These are phyloP conservation scores for Diglossa cyanea DNA, from an alignment of 2,797 vertebrate species.

Conservation along the genomic window DNA sequence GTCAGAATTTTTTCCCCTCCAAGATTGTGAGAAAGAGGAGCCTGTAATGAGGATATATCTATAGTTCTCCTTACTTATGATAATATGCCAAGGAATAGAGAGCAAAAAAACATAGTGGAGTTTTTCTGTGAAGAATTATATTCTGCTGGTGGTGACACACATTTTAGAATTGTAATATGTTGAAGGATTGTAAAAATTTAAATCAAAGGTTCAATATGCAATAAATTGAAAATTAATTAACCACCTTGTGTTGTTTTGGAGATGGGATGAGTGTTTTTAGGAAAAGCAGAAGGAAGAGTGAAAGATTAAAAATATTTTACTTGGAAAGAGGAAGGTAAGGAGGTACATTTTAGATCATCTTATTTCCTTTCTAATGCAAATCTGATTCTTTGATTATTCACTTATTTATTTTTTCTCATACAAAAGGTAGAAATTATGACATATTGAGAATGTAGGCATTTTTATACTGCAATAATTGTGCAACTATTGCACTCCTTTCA, in stretches of 20 bases:
- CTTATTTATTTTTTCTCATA: background rate
- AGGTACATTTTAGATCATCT: background rate
- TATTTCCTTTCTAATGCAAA: conserved; percentile 35
- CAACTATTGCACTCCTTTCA: background rate
- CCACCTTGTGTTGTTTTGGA: background rate
- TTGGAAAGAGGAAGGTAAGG: background rate
- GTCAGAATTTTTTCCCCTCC: background rate
- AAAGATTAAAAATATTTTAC: background rate
- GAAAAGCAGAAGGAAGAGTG: background rate
- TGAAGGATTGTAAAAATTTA: background rate
- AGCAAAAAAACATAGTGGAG: background rate
- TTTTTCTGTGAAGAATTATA: background rate
- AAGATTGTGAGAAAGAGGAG: background rate
- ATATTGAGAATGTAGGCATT: background rate
- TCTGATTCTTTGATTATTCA: conserved; percentile 2
- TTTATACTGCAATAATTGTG: background rate
- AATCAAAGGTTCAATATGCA: background rate
- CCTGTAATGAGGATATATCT: background rate
- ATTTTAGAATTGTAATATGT: background rate
- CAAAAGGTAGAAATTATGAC: background rate
- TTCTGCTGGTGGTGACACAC: conserved; percentile 5
- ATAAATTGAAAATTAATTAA: background rate
- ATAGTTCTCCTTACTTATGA: background rate
- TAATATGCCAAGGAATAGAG: background rate
- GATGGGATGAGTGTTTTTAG: background rate